Percentiles rank a stretch among this genome's conserved stretches.
phyloP scores from a whole-genome alignment of 2,797 vertebrate species.

The Paedocypris micromegethes region DNA sequence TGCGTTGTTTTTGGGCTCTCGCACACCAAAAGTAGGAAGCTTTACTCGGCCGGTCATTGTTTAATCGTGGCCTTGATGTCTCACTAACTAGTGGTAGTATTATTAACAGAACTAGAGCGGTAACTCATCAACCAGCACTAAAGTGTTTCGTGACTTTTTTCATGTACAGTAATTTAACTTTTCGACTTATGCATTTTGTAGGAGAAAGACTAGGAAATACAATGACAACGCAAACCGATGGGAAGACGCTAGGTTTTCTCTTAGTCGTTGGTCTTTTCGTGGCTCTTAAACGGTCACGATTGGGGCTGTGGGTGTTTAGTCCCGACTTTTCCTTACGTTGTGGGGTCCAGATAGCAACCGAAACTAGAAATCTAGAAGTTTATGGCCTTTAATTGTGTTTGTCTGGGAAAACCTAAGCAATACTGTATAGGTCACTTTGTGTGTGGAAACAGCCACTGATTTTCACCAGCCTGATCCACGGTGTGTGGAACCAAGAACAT shows the following conservation, averaged over 20 bases:
- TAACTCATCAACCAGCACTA: constrained; percentile 41
- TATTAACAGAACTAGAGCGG: constrained; percentile 24
- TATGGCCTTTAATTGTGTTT: constrained; percentile 39
- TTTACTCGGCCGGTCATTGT: constrained; percentile 41
- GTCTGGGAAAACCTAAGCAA: constrained; percentile 63
- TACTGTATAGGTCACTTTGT: constrained; percentile 70
- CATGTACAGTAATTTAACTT: constrained; percentile 49
- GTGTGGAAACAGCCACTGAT: constrained; percentile 63
- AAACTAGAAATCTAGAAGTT: constrained; percentile 31
- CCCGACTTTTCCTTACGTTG: constrained; percentile 25
- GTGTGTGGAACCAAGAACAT: constrained; percentile 46
- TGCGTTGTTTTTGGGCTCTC: constrained; percentile 30
- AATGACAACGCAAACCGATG: background rate
- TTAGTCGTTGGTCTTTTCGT: constrained; percentile 3
- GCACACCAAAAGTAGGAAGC: constrained; percentile 47
- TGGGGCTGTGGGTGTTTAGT: constrained; percentile 36
- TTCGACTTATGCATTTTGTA: constrained; percentile 35
- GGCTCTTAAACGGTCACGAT: constrained; percentile 39
- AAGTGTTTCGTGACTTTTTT: constrained; percentile 38
- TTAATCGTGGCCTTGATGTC: constrained; percentile 48
- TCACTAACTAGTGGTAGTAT: constrained; percentile 41
- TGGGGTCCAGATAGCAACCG: constrained; percentile 21
- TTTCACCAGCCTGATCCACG: constrained; percentile 68
- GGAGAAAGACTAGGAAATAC: background rate
- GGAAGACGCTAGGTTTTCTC: background rate